Evolutionary conservation across 2,113 vertebrate genomes (phyloP).

Genomic region (Dolichotis patagonum): DNA sequence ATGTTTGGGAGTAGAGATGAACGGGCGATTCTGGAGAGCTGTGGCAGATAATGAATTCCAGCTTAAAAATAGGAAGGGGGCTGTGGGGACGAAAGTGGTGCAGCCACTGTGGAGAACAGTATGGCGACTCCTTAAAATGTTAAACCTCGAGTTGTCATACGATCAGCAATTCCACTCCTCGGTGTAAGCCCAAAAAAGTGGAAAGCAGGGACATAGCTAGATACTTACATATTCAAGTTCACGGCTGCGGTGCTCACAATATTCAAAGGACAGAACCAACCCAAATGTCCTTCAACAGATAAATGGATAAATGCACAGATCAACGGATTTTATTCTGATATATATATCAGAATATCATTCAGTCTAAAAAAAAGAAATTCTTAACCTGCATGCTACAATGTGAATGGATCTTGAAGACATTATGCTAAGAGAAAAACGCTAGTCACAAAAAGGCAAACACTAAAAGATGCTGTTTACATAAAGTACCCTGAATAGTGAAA

Average conservation of each 20-base stretch:
- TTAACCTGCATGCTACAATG: background rate
- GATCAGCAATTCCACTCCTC: background rate
- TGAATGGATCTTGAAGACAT: background rate
- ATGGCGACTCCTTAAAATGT: background rate
- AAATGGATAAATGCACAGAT: background rate
- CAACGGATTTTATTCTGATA: background rate
- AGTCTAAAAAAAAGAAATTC: conserved; percentile 14
- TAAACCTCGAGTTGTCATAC: background rate
- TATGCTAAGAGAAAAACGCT: conserved; percentile 14
- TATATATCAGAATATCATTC: background rate
- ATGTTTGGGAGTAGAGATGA: conserved; percentile 68
- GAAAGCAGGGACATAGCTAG: background rate
- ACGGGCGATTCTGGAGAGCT: background rate
- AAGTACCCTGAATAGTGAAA: background rate
- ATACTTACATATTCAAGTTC: background rate
- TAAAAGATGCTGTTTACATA: background rate
- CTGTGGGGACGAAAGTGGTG: background rate
- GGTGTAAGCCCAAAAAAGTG: background rate
- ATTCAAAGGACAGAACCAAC: background rate
- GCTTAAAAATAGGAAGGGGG: background rate
- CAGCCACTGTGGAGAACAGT: background rate
- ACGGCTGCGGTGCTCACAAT: background rate
- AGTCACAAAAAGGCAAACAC: background rate
- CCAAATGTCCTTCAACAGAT: background rate
- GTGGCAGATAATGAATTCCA: conserved; percentile 47